These are phyloP conservation scores for Gila robusta DNA, from an alignment of 2,797 vertebrate genomes.

Conservation along the genomic window DNA sequence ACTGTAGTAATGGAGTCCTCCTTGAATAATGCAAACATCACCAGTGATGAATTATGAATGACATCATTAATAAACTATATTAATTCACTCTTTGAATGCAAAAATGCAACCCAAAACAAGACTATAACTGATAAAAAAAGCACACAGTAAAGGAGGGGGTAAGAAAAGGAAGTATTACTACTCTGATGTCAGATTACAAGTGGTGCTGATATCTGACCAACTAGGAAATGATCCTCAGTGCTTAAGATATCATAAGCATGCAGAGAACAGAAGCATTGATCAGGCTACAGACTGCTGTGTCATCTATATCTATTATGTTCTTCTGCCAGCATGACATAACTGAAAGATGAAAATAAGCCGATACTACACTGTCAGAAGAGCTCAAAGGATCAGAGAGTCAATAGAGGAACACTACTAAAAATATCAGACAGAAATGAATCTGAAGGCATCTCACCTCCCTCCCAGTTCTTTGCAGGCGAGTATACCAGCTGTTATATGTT, in stretches of 20 bases:
- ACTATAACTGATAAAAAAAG: neutral
- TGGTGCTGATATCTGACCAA: neutral
- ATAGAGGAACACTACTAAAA: neutral
- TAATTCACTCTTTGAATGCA: neutral
- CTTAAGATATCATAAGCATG: neutral
- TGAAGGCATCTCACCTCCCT: slow-evolving; percentile 1
- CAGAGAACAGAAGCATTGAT: slow-evolving; percentile 11
- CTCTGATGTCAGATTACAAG: neutral
- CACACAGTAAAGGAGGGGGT: neutral
- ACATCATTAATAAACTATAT: neutral
- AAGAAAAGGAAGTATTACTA: neutral
- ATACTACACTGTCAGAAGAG: neutral
- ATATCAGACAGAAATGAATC: slow-evolving; percentile 25
- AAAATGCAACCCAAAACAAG: neutral
- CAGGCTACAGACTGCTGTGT: neutral
- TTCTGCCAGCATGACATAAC: slow-evolving; percentile 24
- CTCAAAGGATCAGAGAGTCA: slow-evolving; percentile 27
- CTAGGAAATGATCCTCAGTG: neutral
- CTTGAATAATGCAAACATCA: neutral
- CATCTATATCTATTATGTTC: slow-evolving; percentile 7
- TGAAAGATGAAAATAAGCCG: slow-evolving; percentile 23
- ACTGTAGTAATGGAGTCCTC: neutral
- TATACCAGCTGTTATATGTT: slow-evolving; percentile 3
- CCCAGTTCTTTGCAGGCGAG: neutral
- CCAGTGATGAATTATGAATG: neutral